phyloP scores from a whole-genome alignment of 2,113 vertebrate genomes.

The Oryzias celebensis region DNA sequence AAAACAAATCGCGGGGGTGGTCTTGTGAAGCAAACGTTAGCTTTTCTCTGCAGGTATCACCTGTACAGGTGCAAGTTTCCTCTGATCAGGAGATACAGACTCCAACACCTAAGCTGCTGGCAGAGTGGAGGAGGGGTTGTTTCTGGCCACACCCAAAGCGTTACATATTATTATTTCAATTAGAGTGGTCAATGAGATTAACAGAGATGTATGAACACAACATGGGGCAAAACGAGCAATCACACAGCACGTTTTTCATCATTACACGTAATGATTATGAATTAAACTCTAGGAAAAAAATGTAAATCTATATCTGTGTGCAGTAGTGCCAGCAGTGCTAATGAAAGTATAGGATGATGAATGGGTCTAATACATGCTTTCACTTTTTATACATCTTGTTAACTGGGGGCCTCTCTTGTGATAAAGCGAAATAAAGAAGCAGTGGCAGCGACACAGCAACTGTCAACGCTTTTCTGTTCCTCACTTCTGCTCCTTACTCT shows the following conservation, averaged over 20 bases:
- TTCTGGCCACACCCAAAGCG: slow-evolving; percentile 1
- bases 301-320: slow-evolving; percentile 63
- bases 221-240: slow-evolving; percentile 64
- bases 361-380: slow-evolving; percentile 73
- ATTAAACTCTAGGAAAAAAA: slow-evolving; percentile 56
- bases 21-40: neutral
- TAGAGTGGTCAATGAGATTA: slow-evolving; percentile 63
- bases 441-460: slow-evolving; percentile 33
- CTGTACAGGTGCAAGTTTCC: neutral
- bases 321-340: slow-evolving; percentile 58
- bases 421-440: slow-evolving; percentile 68
- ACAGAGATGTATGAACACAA: slow-evolving; percentile 72
- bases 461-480: slow-evolving; percentile 50
- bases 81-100: slow-evolving; percentile 3
- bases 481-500: slow-evolving; percentile 45
- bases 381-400: slow-evolving; percentile 77
- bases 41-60: slow-evolving; percentile 8
- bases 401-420: slow-evolving; percentile 58
- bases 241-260: slow-evolving; percentile 68
- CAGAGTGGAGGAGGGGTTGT: neutral
- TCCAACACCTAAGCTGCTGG: neutral
- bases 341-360: slow-evolving; percentile 74
- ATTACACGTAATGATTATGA: slow-evolving; percentile 74
- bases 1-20: neutral
- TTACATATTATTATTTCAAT: slow-evolving; percentile 35